These are phyloP conservation scores for Nipponia nippon DNA, from an alignment of 2,113 vertebrate genomes.

Conservation along the genomic window DNA sequence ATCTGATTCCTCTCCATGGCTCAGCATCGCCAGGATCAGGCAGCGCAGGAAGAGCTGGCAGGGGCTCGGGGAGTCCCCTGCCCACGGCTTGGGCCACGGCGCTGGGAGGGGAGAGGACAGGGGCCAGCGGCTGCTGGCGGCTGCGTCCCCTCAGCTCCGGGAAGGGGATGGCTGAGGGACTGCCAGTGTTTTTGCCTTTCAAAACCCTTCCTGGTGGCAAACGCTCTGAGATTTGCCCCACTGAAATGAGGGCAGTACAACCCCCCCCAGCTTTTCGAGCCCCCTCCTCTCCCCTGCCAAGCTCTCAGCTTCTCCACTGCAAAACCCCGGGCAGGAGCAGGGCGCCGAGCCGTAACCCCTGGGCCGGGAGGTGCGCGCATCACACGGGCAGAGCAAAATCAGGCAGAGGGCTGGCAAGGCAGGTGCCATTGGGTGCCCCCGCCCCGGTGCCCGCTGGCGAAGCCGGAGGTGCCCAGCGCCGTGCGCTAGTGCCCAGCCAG, in stretches of 20 bases:
- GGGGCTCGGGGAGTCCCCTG: neutral
- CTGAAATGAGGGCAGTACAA: neutral
- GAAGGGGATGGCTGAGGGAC: neutral
- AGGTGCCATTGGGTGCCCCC: neutral
- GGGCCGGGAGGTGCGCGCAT: rapidly evolving
- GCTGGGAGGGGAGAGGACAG: neutral
- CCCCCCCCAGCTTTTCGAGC: neutral
- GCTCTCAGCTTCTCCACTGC: neutral
- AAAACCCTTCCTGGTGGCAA: neutral
- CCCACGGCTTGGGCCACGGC: neutral
- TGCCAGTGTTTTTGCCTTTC: neutral
- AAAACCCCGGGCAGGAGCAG: neutral
- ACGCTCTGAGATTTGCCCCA: neutral
- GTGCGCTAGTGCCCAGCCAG: rapidly evolving
- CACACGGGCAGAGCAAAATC: neutral
- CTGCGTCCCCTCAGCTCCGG: neutral
- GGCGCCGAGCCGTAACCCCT: rapidly evolving
- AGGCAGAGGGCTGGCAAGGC: neutral
- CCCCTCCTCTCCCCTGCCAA: neutral
- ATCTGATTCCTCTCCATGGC: neutral
- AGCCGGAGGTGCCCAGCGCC: neutral
- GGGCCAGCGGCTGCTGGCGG: neutral
- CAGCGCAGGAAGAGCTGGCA: neutral
- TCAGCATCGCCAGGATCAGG: rapidly evolving
- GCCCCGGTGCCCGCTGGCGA: rapidly evolving